Evolutionary conservation across 2,888 invertebrate species (phyloP).

Genomic region (Cheilosia scutellata): DNA sequence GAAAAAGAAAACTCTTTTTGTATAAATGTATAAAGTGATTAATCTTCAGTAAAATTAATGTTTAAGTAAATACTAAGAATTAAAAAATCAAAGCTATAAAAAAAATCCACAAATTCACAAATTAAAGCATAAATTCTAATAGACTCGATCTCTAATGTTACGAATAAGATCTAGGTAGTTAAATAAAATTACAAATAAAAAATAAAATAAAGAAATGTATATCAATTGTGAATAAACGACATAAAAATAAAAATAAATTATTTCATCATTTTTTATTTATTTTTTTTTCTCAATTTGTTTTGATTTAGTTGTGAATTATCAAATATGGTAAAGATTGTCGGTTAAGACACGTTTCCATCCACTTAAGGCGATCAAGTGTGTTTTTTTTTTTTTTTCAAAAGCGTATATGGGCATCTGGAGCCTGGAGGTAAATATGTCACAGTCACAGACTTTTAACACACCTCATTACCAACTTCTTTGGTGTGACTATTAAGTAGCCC

Average conservation of each 20-base stretch:
- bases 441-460: no score
- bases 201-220: constrained; percentile 25
- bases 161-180: constrained; percentile 57
- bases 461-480: no score
- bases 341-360: neutral
- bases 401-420: no score
- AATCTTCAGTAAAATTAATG: constrained; percentile 19
- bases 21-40: constrained; percentile 71
- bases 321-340: neutral
- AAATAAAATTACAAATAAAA: constrained; percentile 25
- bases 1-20: constrained; percentile 32
- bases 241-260: constrained; percentile 18
- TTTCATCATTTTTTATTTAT: constrained; percentile 10
- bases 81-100: constrained; percentile 2
- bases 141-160: constrained; percentile 59
- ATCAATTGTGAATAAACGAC: constrained; percentile 39
- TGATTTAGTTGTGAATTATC: neutral
- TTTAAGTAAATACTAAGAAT: constrained; percentile 28
- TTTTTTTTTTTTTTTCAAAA: no score
- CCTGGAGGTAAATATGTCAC: no score
- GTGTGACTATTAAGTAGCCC: no score
- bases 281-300: neutral
- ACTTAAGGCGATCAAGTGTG: no score
- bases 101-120: constrained; percentile 11
- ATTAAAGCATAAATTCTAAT: constrained; percentile 27